A percentile compares a stretch with the other conserved stretches of the same genome.
phyloP scores from a whole-genome alignment of 2,797 vertebrate species.

The Emys orbicularis region DNA sequence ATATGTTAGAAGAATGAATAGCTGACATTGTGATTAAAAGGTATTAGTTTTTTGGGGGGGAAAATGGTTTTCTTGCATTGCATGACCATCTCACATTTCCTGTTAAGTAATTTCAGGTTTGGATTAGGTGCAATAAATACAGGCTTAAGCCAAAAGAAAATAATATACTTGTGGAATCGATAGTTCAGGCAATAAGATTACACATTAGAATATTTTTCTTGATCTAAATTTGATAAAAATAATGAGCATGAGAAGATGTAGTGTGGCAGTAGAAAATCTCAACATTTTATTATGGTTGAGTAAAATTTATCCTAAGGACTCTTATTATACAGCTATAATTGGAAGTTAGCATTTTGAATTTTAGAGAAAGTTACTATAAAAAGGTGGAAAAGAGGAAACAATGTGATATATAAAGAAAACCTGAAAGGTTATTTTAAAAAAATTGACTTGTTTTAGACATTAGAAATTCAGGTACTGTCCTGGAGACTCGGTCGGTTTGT shows the following conservation, averaged over 20 bases:
- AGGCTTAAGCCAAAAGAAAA: background rate
- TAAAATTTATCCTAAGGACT: background rate
- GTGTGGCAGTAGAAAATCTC: constrained; percentile 21
- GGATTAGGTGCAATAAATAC: background rate
- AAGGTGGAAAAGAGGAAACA: background rate
- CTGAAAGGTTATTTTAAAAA: background rate
- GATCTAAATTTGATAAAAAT: constrained; percentile 3
- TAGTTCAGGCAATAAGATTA: background rate
- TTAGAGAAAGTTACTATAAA: background rate
- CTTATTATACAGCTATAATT: constrained; percentile 35
- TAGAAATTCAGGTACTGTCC: background rate
- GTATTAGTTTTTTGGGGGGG: background rate
- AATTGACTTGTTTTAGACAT: background rate
- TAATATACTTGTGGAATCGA: constrained; percentile 23
- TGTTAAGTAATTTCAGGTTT: background rate
- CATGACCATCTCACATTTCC: background rate
- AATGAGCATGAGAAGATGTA: constrained; percentile 45
- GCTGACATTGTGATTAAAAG: background rate
- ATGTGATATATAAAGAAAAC: background rate
- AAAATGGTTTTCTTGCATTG: background rate
- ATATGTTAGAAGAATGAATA: background rate
- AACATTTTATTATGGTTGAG: constrained; percentile 5
- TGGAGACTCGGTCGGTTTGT: background rate
- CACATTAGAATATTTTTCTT: background rate
- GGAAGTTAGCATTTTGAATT: constrained; percentile 18